phyloP scores from a whole-genome alignment of 2,113 vertebrate species.

The Lanius collurio region DNA sequence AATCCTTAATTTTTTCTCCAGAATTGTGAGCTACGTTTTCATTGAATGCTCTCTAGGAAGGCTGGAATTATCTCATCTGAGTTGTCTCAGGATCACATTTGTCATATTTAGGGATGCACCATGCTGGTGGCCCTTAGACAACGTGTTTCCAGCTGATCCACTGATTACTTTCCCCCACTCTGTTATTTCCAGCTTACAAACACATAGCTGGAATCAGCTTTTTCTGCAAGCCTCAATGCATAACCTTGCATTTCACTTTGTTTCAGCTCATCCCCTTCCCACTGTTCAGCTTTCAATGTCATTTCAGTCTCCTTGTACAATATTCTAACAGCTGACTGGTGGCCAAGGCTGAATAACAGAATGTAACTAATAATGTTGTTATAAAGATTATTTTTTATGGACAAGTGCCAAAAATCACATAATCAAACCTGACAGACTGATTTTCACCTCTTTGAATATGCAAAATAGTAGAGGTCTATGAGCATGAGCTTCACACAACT shows the following conservation, averaged over 20 bases:
- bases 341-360: neutral
- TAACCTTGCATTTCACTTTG: neutral
- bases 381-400: neutral
- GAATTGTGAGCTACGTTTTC: neutral
- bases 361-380: neutral
- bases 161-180: neutral
- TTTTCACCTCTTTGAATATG: neutral
- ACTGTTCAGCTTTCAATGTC: neutral
- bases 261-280: neutral
- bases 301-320: neutral
- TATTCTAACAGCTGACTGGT: neutral
- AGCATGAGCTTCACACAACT: neutral
- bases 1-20: neutral
- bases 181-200: constrained; percentile 2
- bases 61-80: neutral
- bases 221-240: neutral
- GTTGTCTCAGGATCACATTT: neutral
- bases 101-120: neutral
- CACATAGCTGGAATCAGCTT: neutral
- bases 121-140: neutral
- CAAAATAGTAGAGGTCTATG: neutral
- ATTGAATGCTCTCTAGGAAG: neutral
- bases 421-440: neutral
- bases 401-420: neutral
- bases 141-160: constrained; percentile 13